A percentile compares a stretch with the other conserved stretches of the same genome.
Conservation (phyloP, 2,113 vertebrate species). For the Bathybates hornii region DNA sequence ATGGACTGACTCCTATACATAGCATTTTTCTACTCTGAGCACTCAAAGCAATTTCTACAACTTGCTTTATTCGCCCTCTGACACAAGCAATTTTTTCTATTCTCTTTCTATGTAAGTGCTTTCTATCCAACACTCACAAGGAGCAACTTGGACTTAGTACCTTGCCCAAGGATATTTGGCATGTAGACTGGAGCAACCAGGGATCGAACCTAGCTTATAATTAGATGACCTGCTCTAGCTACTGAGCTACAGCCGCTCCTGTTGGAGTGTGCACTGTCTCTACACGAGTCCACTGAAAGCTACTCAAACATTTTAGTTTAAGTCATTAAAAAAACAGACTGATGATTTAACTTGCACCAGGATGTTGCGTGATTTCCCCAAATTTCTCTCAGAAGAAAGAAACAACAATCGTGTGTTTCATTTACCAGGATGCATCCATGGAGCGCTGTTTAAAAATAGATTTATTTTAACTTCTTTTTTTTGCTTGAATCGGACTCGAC, state of each 20-base stretch:
- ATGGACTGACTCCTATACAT: rapidly evolving
- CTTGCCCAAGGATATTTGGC: background rate
- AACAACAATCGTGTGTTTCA: background rate
- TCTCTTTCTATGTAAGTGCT: background rate
- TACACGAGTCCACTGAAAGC: background rate
- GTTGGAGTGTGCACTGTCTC: background rate
- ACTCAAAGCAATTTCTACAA: background rate
- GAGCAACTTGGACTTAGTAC: background rate
- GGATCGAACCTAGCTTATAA: background rate
- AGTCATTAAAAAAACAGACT: background rate
- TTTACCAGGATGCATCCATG: background rate
- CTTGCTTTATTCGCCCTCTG: background rate
- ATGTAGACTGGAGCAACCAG: background rate
- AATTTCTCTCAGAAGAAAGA: background rate
- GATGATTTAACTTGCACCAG: background rate
- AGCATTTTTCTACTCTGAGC: background rate
- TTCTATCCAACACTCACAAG: background rate
- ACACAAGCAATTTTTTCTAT: background rate
- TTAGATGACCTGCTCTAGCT: background rate
- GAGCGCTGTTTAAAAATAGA: background rate
- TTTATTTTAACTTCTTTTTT: background rate
- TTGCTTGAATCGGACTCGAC: background rate
- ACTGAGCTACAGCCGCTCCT: background rate
- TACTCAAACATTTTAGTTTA: background rate
- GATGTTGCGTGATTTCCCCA: background rate